Conservation (phyloP, 1,140 invertebrate genomes). For the Mamestra configurata region DNA sequence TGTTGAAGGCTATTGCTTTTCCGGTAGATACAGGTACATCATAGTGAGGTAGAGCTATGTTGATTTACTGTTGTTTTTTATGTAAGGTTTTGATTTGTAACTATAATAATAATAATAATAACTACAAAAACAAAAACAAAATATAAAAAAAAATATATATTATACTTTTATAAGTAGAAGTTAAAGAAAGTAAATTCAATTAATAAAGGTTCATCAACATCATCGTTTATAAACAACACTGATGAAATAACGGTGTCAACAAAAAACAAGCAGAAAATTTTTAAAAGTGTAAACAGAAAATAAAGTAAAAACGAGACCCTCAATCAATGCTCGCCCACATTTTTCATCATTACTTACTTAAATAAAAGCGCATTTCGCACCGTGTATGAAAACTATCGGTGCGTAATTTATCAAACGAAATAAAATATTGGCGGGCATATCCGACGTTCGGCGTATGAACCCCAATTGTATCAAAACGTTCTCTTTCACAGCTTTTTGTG, state of each 20-base stretch:
- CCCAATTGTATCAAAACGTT: slow-evolving; percentile 62
- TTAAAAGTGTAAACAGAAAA: not conserved
- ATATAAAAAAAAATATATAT: no score
- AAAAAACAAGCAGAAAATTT: no score
- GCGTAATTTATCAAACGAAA: slow-evolving; percentile 22
- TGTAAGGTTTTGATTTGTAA: not conserved
- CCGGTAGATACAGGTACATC: not conserved
- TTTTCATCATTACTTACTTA: slow-evolving; percentile 27
- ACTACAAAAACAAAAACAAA: no score
- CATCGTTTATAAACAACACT: no score
- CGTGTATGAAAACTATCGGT: slow-evolving; percentile 27
- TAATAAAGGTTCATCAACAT: no score
- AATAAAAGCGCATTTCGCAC: not conserved
- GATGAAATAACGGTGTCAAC: no score
- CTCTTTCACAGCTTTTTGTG: slow-evolving; percentile 64
- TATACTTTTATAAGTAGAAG: no score
- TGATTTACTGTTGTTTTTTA: not conserved
- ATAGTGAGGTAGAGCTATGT: not conserved
- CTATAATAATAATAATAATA: no score
- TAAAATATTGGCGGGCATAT: slow-evolving; percentile 33
- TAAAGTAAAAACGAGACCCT: not conserved
- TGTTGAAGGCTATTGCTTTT: slow-evolving; percentile 6
- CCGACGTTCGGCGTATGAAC: slow-evolving; percentile 9
- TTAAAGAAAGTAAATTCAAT: no score
- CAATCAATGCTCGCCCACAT: slow-evolving; percentile 3